Conservation (phyloP, 2,113 vertebrate species). For the Sardina pilchardus region DNA sequence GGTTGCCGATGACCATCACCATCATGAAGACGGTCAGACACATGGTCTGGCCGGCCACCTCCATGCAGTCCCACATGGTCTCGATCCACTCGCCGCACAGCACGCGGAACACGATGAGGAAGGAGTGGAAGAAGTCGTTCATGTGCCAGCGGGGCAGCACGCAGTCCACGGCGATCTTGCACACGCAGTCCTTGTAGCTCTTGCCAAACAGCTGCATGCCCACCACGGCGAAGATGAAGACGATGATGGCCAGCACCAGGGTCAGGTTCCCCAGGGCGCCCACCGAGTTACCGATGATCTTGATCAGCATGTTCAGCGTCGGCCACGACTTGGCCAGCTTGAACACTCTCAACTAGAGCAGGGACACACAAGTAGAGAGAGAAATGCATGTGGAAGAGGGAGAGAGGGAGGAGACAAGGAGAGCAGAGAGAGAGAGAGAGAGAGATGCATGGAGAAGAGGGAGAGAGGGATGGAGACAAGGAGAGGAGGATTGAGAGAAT, state of each 20-base stretch:
- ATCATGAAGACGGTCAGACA: conserved; percentile 98
- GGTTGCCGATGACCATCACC: conserved; percentile 99
- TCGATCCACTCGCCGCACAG: conserved; percentile 98
- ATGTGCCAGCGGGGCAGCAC: conserved; percentile 97
- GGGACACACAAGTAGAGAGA: neutral
- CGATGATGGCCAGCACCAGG: conserved; percentile 97
- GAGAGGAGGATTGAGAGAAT: too few relatives aligned
- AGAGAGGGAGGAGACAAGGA: neutral
- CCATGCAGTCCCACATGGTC: conserved; percentile 99
- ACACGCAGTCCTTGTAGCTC: conserved; percentile 97
- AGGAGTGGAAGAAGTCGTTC: conserved; percentile 99
- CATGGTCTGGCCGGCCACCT: conserved; percentile 96
- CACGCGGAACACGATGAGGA: conserved; percentile 97
- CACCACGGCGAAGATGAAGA: conserved; percentile 99
- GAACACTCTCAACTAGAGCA: conserved; percentile 90
- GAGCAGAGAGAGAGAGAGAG: too few relatives aligned
- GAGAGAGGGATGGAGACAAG: too few relatives aligned
- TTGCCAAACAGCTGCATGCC: conserved; percentile 99
- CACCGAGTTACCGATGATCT: conserved; percentile 98
- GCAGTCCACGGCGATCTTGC: conserved; percentile 85
- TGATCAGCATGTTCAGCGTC: conserved; percentile 98
- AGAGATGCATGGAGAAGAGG: too few relatives aligned
- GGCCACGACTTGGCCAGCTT: conserved; percentile 99
- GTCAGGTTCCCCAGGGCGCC: conserved; percentile 97
- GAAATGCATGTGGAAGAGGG: neutral